These are phyloP conservation scores for Mesocentrotus franciscanus DNA, from an alignment of 53 echinoderm and acorn worm species.

Conservation along the genomic window DNA sequence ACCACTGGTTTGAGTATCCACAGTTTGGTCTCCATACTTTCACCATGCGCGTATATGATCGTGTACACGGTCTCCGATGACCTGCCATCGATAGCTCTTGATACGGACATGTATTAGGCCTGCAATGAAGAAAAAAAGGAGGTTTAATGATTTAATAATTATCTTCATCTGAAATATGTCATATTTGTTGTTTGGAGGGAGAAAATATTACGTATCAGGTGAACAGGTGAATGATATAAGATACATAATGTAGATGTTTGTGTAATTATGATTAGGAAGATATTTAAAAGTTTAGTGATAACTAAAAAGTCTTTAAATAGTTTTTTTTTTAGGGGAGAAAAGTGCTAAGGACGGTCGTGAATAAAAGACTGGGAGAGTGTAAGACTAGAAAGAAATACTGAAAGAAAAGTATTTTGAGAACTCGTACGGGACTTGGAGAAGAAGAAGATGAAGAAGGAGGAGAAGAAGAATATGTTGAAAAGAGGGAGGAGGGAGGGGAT, in stretches of 20 bases:
- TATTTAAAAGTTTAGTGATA: too few relatives aligned
- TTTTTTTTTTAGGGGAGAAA: not conserved
- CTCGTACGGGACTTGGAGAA: too few relatives aligned
- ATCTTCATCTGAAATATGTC: not conserved
- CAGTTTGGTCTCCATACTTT: conserved; percentile 98
- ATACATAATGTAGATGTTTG: too few relatives aligned
- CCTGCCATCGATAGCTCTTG: conserved; percentile 94
- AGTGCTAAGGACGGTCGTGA: not conserved
- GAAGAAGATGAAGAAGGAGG: too few relatives aligned
- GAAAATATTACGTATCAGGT: too few relatives aligned
- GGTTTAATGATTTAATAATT: not conserved
- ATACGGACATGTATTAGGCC: conserved; percentile 94
- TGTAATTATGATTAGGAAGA: too few relatives aligned
- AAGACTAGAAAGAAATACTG: not conserved
- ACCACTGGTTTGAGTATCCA: conserved; percentile 95
- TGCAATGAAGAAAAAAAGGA: conserved; percentile 54
- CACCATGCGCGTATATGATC: conserved; percentile 91
- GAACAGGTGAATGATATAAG: too few relatives aligned
- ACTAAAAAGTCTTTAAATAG: too few relatives aligned
- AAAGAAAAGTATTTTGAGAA: not conserved
- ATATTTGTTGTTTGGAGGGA: not conserved
- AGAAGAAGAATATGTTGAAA: too few relatives aligned
- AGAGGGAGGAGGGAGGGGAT: too few relatives aligned
- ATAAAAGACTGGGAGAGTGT: not conserved
- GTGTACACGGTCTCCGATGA: conserved; percentile 86